Evolutionary conservation across 2,888 invertebrate species (phyloP).

Genomic region (Formica aserva): DNA sequence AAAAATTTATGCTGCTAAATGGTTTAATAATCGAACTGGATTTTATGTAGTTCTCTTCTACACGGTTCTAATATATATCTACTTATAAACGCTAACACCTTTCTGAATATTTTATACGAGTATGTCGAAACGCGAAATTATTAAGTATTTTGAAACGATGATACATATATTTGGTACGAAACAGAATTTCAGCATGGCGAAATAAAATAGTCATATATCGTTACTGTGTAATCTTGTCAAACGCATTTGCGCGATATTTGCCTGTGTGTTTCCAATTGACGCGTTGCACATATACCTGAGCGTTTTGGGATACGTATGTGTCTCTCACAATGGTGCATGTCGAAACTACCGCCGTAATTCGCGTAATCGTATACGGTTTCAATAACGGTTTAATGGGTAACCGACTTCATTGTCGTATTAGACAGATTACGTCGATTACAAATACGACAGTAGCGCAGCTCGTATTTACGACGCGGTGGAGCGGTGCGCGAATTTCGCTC

Average conservation of each 20-base stretch:
- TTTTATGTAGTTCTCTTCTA: neutral
- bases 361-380: conserved; percentile 52
- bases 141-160: neutral
- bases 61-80: neutral
- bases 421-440: conserved; percentile 56
- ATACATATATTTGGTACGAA: neutral
- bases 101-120: neutral
- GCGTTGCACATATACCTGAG: neutral
- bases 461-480: conserved; percentile 39
- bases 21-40: neutral
- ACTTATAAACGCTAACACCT: neutral
- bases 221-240: conserved; percentile 41
- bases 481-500: conserved; percentile 10
- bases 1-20: neutral
- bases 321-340: conserved; percentile 5
- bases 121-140: neutral
- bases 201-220: conserved; percentile 41
- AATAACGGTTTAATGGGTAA: conserved; percentile 58
- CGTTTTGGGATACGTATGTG: neutral
- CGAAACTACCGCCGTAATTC: conserved; percentile 37
- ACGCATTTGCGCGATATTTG: conserved; percentile 45
- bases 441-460: conserved; percentile 42
- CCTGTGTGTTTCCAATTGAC: conserved; percentile 20
- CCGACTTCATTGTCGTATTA: conserved; percentile 58
- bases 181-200: conserved; percentile 7